These are phyloP conservation scores for Glyphotaelius pellucidus DNA, from an alignment of 2,888 invertebrate species.

Conservation along the genomic window DNA sequence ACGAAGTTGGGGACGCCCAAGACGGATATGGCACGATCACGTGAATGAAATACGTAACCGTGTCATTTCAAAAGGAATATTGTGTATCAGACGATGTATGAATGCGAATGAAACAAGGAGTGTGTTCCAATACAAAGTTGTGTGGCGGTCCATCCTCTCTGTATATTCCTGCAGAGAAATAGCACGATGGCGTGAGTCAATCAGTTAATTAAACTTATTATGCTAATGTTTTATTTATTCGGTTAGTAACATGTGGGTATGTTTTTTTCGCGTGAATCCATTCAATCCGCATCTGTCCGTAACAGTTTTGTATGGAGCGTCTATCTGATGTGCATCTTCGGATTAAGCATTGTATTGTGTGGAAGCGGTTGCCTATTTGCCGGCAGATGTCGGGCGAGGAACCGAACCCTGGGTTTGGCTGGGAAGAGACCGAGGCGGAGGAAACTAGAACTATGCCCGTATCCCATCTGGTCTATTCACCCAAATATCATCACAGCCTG, in stretches of 20 bases:
- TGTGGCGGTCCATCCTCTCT: no score
- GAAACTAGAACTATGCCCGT: slow-evolving; percentile 30
- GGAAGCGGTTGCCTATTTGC: slow-evolving; percentile 19
- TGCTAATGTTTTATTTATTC: background rate
- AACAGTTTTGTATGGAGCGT: slow-evolving; percentile 27
- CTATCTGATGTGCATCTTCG: slow-evolving; percentile 23
- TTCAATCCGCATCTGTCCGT: slow-evolving; percentile 42
- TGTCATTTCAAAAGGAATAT: no score
- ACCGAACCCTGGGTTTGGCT: background rate
- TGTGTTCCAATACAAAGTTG: no score
- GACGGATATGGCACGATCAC: no score
- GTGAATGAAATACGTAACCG: no score
- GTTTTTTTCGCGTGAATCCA: slow-evolving; percentile 39
- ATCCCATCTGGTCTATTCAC: slow-evolving; percentile 40
- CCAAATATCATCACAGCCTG: background rate
- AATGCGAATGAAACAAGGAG: no score
- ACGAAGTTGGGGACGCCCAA: no score
- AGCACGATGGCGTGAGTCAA: background rate
- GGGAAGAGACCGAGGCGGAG: background rate
- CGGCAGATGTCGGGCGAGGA: slow-evolving; percentile 29
- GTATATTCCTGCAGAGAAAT: no score
- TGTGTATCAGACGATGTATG: no score
- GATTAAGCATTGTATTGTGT: slow-evolving; percentile 17
- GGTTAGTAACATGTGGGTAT: slow-evolving; percentile 1
- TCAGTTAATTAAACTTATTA: background rate